Percentiles rank a stretch among this genome's conserved stretches.
These are phyloP conservation scores for Perithous albicinctus DNA, from an alignment of 2,888 invertebrate species.

Conservation along the genomic window DNA sequence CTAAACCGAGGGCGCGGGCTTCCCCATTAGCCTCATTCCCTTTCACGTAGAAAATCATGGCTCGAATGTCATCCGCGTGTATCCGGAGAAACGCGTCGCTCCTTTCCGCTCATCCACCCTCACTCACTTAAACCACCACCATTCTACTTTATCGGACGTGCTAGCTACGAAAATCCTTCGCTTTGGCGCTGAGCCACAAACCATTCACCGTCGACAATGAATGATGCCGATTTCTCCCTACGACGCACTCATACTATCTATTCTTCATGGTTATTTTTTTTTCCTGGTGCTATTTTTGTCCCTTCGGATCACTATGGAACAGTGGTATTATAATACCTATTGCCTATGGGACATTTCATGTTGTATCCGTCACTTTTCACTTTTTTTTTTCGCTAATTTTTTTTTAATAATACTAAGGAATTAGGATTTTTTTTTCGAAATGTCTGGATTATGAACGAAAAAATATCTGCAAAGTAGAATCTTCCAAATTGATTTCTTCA, in stretches of 20 bases:
- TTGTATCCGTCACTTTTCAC: not conserved
- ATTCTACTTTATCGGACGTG: slow-evolving; percentile 18
- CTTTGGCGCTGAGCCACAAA: slow-evolving; percentile 47
- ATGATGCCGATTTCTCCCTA: slow-evolving; percentile 10
- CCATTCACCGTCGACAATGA: slow-evolving; percentile 18
- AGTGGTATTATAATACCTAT: not conserved
- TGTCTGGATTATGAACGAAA: too few species aligned
- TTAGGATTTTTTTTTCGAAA: not conserved
- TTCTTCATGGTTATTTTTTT: slow-evolving; percentile 5
- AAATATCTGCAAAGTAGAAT: too few species aligned
- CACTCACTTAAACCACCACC: slow-evolving; percentile 4
- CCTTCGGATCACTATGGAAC: not conserved
- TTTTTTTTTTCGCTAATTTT: not conserved
- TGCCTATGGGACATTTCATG: not conserved
- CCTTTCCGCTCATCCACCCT: slow-evolving; percentile 19
- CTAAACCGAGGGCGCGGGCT: slow-evolving; percentile 10
- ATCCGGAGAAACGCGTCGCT: slow-evolving; percentile 14
- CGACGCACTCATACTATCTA: slow-evolving; percentile 18
- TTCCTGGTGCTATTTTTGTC: not conserved
- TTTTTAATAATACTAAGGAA: not conserved
- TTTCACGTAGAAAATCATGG: slow-evolving; percentile 39
- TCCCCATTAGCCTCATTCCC: slow-evolving; percentile 33
- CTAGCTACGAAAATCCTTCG: slow-evolving; percentile 31
- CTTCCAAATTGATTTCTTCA: too few species aligned
- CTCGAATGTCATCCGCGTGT: slow-evolving; percentile 36